These are phyloP conservation scores for Tetramorium simillimum DNA, from an alignment of 1,140 invertebrate species.

Conservation along the genomic window DNA sequence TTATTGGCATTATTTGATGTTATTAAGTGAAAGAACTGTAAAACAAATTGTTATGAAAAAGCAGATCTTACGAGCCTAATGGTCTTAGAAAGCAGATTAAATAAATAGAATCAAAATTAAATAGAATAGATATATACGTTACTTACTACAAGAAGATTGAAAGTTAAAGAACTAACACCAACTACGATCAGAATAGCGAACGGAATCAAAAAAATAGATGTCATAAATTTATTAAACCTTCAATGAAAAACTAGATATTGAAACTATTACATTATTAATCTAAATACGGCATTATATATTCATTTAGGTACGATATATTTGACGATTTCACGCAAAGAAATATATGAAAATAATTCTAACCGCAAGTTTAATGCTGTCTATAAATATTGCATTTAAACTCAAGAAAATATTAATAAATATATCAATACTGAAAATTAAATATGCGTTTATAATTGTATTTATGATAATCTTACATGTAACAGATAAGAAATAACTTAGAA, in stretches of 20 bases:
- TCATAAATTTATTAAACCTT: constrained; percentile 2
- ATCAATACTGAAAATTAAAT: background rate
- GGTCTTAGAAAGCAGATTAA: no score
- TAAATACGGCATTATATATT: background rate
- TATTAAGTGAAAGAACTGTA: background rate
- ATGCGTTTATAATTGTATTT: background rate
- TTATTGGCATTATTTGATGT: background rate
- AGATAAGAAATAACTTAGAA: no score
- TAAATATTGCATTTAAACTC: background rate
- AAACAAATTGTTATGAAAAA: background rate
- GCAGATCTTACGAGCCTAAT: background rate
- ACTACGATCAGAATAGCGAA: background rate
- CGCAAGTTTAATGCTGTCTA: no score
- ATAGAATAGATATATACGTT: background rate
- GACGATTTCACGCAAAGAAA: no score
- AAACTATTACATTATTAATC: background rate
- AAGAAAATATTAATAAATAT: background rate
- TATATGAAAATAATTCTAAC: no score
- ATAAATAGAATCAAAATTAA: background rate
- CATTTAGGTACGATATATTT: no score
- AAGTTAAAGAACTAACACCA: background rate
- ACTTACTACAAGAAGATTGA: constrained; percentile 36
- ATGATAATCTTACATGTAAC: no score
- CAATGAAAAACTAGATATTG: background rate
- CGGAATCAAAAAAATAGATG: background rate